Evolutionary conservation across 2,888 invertebrate genomes (phyloP).

Genomic region (Apotomis betuletana): DNA sequence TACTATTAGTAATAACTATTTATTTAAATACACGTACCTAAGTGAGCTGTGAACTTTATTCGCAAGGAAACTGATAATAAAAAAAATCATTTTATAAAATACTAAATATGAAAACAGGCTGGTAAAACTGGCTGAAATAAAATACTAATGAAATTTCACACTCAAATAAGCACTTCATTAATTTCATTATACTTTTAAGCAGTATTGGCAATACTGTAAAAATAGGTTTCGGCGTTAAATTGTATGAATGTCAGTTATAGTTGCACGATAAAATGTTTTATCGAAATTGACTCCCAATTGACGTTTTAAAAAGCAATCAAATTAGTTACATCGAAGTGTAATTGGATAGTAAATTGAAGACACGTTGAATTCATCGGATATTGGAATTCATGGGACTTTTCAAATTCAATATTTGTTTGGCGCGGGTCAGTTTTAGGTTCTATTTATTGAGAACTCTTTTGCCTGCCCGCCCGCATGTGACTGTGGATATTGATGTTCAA

Average conservation of each 20-base stretch:
- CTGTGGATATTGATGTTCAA: background rate
- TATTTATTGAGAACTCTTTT: constrained; percentile 13
- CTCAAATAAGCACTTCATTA: background rate
- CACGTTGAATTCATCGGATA: background rate
- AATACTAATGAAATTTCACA: background rate
- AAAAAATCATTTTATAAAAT: too few relatives aligned
- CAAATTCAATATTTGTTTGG: constrained; percentile 17
- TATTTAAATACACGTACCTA: too few relatives aligned
- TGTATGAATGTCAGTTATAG: background rate
- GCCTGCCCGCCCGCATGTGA: background rate
- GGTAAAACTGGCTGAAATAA: background rate
- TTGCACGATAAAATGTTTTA: background rate
- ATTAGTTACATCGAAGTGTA: constrained; percentile 3
- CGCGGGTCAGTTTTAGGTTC: constrained; percentile 3
- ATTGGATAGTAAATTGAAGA: background rate
- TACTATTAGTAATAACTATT: background rate
- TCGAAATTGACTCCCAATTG: background rate
- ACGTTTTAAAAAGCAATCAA: constrained; percentile 13
- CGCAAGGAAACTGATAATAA: too few relatives aligned
- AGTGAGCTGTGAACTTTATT: too few relatives aligned
- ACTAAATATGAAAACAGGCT: background rate
- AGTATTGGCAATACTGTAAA: background rate
- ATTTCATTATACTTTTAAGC: background rate
- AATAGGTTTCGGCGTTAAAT: background rate
- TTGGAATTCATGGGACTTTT: background rate